Base-by-base conservation (phyloP, 2,113 vertebrate species). In the Kryptolebias marmoratus region DNA sequence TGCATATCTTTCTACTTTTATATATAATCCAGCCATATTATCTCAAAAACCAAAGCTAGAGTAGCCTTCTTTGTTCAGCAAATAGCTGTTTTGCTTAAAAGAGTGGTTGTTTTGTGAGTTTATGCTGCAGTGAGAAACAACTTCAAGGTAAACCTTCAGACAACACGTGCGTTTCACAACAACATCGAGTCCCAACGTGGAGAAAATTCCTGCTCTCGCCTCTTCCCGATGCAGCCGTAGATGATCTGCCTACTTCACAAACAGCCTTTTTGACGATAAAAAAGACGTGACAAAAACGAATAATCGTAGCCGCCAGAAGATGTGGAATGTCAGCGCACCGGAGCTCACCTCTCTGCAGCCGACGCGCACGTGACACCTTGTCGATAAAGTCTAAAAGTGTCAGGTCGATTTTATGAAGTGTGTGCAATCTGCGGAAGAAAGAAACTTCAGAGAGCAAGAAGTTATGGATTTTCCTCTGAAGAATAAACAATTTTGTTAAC, bases 151-250 rank as follows among this genome's bases (percentile, higher is more conserved):
- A 56, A 27, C 30, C 28, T 56, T 56, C 12, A 13, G 14, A 31
- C 6, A 16, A 3, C 30, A 57, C 44, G 13, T 57, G 67, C 55
- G 79, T 53, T 77, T 74, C 69, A 32, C 42, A 86, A 79, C 85
- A 84, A 71, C 42, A 42, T 32, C 74, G 81, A 87, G 79, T 76
- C 44, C 53, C 30, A 47, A 18, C 57, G 52, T 67, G 22, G 55
- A 84, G 50, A 64, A 60, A 11, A 68, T 70, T 77, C 42, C 36
- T 22, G 32, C 28, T 27, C 56, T 28, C 42, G 62, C 4, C 18
- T 48, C 66, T 65, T 61, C n/a, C 57, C 8, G 18, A 66, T 64
- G 55, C 56, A 60, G 49, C 27, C 62, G 68, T 31, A 31, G 27
- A 60, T 30, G 5, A 60, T 31, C 50, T 60, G 48, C 16, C 48